Evolutionary conservation across 1,140 invertebrate species (phyloP).

Genomic region (Platyscapa corneri): DNA sequence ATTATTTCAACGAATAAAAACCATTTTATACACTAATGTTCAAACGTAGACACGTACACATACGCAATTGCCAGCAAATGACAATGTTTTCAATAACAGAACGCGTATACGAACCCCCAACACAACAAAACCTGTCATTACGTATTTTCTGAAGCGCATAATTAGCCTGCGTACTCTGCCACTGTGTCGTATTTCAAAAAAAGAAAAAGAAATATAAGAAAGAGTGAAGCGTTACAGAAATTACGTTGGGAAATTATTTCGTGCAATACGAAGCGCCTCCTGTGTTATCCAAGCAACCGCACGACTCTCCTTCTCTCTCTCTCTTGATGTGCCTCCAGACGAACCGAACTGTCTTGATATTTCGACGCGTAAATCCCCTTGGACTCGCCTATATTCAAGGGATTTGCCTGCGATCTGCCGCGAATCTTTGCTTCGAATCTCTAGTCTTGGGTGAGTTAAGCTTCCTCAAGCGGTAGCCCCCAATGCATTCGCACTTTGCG

Average conservation of each 20-base stretch:
- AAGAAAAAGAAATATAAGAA: neutral
- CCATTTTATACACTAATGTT: neutral
- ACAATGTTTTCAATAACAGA: neutral
- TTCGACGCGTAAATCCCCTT: too few relatives aligned
- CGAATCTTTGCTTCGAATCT: too few relatives aligned
- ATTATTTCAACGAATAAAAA: neutral
- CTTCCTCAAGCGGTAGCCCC: too few relatives aligned
- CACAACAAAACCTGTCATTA: neutral
- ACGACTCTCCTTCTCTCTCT: too few relatives aligned
- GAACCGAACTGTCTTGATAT: too few relatives aligned
- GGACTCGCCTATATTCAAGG: too few relatives aligned
- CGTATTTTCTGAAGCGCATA: neutral
- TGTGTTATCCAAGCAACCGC: too few relatives aligned
- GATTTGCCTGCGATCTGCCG: too few relatives aligned
- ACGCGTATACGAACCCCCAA: neutral
- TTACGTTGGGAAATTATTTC: neutral
- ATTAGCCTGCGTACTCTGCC: neutral
- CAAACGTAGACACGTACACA: neutral
- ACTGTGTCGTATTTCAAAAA: neutral
- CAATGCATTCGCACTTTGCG: too few relatives aligned
- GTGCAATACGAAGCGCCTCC: too few relatives aligned
- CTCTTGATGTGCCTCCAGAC: too few relatives aligned
- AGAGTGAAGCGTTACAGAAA: neutral
- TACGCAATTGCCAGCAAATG: neutral
- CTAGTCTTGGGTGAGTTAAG: too few relatives aligned